Conservation (phyloP, 2,797 vertebrate species). For the Enteromius thamalakanensis region DNA sequence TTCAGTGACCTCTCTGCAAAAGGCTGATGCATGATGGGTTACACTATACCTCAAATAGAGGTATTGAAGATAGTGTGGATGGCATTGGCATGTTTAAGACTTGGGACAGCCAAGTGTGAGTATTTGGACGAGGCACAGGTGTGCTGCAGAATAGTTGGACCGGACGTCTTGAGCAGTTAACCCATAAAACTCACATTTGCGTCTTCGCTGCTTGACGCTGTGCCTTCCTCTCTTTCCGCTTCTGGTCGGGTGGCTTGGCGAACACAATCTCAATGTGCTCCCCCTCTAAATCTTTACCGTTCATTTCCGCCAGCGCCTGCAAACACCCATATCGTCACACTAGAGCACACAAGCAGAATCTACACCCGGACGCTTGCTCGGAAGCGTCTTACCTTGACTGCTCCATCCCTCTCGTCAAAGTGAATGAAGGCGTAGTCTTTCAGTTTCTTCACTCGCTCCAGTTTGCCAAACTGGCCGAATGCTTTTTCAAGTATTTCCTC, state of each 20-base stretch:
- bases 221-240: constrained; percentile 98
- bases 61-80: too few relatives aligned
- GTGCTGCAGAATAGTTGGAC: background rate
- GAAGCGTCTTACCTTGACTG: constrained; percentile 87
- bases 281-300: constrained; percentile 97
- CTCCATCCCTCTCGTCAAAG: constrained; percentile 96
- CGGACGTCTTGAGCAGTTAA: background rate
- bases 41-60: background rate
- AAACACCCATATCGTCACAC: constrained; percentile 59
- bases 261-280: constrained; percentile 99
- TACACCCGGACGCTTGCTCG: background rate
- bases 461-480: constrained; percentile 90
- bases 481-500: constrained; percentile 94
- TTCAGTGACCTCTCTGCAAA: background rate
- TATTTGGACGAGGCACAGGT: background rate
- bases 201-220: constrained; percentile 99
- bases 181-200: constrained; percentile 85
- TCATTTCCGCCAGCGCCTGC: constrained; percentile 97
- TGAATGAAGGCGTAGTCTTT: constrained; percentile 99
- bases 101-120: background rate
- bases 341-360: background rate
- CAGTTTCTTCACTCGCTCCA: constrained; percentile 97
- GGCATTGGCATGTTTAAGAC: background rate
- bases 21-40: background rate
- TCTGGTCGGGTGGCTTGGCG: constrained; percentile 99